A percentile compares a stretch with the other conserved stretches of the same genome.
These are phyloP conservation scores for Halictus ligatus DNA, from an alignment of 2,888 invertebrate species.

Conservation along the genomic window DNA sequence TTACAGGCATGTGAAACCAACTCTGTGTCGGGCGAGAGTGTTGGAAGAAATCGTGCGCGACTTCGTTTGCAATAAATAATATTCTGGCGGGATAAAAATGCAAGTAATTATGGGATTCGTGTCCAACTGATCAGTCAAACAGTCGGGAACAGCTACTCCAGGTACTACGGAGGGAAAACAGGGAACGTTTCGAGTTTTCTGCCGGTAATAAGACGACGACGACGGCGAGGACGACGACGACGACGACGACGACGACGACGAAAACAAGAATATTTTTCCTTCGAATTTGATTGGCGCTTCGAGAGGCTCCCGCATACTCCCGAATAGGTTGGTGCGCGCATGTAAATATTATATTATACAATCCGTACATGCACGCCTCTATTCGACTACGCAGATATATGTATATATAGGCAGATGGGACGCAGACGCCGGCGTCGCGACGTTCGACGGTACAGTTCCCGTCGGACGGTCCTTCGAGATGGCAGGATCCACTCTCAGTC, in stretches of 20 bases:
- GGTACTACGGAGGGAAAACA: neutral
- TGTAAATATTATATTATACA: slow-evolving; percentile 66
- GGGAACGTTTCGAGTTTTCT: slow-evolving; percentile 3
- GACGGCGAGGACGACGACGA: neutral
- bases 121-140: slow-evolving; percentile 1
- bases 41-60: neutral
- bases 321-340: slow-evolving; percentile 56
- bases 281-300: slow-evolving; percentile 52
- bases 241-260: neutral
- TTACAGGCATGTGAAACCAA: neutral
- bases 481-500: slow-evolving; percentile 77
- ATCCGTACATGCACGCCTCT: slow-evolving; percentile 49
- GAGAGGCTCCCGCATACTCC: slow-evolving; percentile 50
- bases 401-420: slow-evolving; percentile 73
- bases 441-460: slow-evolving; percentile 83
- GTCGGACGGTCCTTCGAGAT: slow-evolving; percentile 82
- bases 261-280: slow-evolving; percentile 44
- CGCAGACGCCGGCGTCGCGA: slow-evolving; percentile 83
- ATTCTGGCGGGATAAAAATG: neutral
- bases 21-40: neutral
- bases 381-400: slow-evolving; percentile 46
- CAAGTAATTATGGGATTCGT: neutral
- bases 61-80: neutral
- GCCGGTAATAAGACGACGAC: slow-evolving; percentile 18
- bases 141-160: slow-evolving; percentile 6